Conservation (phyloP, 2,797 vertebrate genomes). For the Tenualosa thibaudeaui region DNA sequence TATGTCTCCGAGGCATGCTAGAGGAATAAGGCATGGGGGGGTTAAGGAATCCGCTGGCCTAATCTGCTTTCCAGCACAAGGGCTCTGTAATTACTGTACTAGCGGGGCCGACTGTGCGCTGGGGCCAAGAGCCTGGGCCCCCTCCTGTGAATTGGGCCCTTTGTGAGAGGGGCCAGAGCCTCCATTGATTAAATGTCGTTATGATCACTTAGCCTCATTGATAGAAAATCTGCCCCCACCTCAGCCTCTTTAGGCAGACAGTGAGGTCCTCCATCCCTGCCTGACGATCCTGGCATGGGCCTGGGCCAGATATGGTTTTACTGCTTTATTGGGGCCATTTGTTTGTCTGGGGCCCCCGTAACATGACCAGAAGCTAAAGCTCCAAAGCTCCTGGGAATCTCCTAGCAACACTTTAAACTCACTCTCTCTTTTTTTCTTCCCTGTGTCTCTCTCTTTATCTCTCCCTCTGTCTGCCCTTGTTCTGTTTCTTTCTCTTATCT, state of each 20-base stretch:
- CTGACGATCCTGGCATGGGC: conserved; percentile 22
- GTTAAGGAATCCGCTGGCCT: conserved; percentile 24
- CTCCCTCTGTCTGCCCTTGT: background rate
- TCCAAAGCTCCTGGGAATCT: conserved; percentile 11
- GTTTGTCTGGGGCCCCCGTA: conserved; percentile 41
- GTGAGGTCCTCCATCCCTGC: conserved; percentile 29
- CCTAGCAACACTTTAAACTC: conserved; percentile 25
- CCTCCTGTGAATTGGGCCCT: background rate
- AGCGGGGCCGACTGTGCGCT: background rate
- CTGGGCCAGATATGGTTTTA: conserved; percentile 18
- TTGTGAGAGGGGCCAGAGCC: conserved; percentile 17
- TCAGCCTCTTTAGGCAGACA: background rate
- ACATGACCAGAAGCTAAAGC: conserved; percentile 30
- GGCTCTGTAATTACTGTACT: background rate
- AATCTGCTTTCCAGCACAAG: conserved; percentile 24
- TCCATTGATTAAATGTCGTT: conserved; percentile 34
- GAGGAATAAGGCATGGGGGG: conserved; percentile 39
- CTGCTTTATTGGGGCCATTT: conserved; percentile 38
- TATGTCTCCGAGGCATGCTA: conserved; percentile 31
- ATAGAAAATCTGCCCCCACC: background rate
- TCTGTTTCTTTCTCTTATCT: background rate
- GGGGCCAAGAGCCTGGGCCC: background rate
- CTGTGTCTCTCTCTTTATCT: background rate
- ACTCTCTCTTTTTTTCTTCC: background rate
- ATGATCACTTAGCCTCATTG: conserved; percentile 13